Base-by-base conservation (phyloP, 2,888 invertebrate species). In the Brenthis hecate region DNA sequence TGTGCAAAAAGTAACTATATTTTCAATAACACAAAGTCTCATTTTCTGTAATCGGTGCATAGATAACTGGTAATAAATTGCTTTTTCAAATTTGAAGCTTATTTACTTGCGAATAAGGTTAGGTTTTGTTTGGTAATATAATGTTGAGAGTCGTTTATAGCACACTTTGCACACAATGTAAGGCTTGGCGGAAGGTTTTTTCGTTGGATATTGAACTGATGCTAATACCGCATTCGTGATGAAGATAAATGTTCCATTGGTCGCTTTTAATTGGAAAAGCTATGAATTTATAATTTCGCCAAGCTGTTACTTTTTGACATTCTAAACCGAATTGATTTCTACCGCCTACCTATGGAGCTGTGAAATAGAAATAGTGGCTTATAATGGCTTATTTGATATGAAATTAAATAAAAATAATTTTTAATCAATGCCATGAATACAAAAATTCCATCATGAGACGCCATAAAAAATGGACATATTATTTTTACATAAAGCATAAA, bases 131-230 rank as follows among this genome's bases (percentile, higher is more conserved):
- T 71, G 53, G 36, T 3, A 3, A 8, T 11, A 3, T 16, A 47
- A 50, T 69, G 66, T 82, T 82, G 84, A 86, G 82, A 82, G 81
- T 81, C 81, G 81, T 82, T 84, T 81, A 73, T 72, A 72, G 72
- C 72, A 74, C 77, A 77, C 77, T 83, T 83, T 79, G 84, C 89
- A 89, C 85, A 89, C 88, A 89, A 88, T 88, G 86, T 84, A 81
- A 79, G 83, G 80, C 80, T 81, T 77, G 80, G 81, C 80, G 69
- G 69, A 77, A 75, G 78, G 82, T 87, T 88, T 87, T 88, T 86
- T 83, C 80, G 74, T 66, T 74, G 73, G 86, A 87, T 87, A 83
- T 78, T 75, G 77, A 77, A 74, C 76, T 75, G 80, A 80, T 80
- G 83, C 82, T 86, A 86, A 86, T 78, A 80, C 78, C 78, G 75